Conservation (phyloP, 2,797 vertebrate species). For the Catharus ustulatus region DNA sequence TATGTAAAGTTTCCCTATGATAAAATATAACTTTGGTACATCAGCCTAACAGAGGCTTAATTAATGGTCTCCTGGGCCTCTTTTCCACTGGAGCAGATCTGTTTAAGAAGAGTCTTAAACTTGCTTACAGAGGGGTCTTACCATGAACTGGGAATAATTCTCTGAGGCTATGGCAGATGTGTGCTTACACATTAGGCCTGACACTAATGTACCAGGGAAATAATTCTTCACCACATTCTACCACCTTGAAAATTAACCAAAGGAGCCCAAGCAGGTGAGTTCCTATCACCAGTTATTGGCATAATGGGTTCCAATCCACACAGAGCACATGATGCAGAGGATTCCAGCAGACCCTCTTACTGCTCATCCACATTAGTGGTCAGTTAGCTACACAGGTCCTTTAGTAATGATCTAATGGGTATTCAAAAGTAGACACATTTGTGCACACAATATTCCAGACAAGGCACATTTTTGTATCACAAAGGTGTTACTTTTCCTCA, state of each 20-base stretch:
- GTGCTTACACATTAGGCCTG: not conserved
- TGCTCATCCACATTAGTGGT: not conserved
- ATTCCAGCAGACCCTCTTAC: not conserved
- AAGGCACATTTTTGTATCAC: not conserved
- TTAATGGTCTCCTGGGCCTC: conserved; percentile 37
- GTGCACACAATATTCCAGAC: not conserved
- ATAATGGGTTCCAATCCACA: fast-evolving
- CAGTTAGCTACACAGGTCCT: fast-evolving
- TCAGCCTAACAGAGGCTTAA: conserved; percentile 21
- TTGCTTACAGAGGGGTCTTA: conserved; percentile 23
- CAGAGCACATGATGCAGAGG: not conserved
- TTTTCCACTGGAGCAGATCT: conserved; percentile 19
- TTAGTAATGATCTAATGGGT: not conserved
- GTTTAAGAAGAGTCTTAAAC: conserved; percentile 18
- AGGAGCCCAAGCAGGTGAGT: not conserved
- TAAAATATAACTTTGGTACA: conserved; percentile 41
- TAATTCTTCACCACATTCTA: not conserved
- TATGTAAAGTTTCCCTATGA: conserved; percentile 35
- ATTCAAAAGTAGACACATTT: not conserved
- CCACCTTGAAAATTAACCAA: not conserved
- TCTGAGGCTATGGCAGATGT: not conserved
- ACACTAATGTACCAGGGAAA: not conserved
- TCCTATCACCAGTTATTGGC: not conserved
- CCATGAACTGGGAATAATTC: conserved; percentile 29
- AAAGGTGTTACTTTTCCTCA: fast-evolving